Conservation (phyloP, 2,113 vertebrate species). For the Macquaria ambigua region DNA sequence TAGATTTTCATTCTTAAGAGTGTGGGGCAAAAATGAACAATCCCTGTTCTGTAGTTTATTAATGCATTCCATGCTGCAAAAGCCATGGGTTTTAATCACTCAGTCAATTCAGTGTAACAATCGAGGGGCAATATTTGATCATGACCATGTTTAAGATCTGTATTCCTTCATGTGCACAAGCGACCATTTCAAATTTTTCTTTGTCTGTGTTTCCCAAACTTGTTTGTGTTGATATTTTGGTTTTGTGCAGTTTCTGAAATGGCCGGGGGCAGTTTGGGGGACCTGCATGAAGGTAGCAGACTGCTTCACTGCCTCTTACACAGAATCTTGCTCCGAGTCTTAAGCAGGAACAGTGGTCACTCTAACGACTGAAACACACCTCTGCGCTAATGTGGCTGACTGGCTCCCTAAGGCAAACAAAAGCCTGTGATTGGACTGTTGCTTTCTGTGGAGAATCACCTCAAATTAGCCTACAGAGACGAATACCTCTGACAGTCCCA, state of each 20-base stretch:
- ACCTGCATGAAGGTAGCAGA: conserved; percentile 44
- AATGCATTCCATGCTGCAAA: not conserved
- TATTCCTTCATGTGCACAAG: not conserved
- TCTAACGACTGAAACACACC: conserved; percentile 59
- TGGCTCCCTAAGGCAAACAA: conserved; percentile 54
- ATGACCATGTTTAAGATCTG: conserved; percentile 14
- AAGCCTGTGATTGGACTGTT: conserved; percentile 46
- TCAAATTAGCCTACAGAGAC: conserved; percentile 36
- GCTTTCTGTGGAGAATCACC: conserved; percentile 51
- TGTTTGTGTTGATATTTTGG: conserved; percentile 58
- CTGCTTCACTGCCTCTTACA: conserved; percentile 61
- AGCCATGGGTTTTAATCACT: conserved; percentile 8
- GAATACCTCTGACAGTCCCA: conserved; percentile 10
- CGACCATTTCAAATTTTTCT: not conserved
- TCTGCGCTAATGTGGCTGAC: conserved; percentile 40
- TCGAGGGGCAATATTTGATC: conserved; percentile 4
- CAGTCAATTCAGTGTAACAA: not conserved
- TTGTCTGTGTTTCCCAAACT: conserved; percentile 42
- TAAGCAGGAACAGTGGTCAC: conserved; percentile 51
- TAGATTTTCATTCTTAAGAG: not conserved
- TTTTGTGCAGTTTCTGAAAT: conserved; percentile 63
- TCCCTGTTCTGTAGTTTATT: conserved; percentile 4
- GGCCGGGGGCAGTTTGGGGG: conserved; percentile 56
- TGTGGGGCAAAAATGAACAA: not conserved
- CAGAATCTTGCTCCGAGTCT: conserved; percentile 55